These are phyloP conservation scores for Cotesia typhae DNA, from an alignment of 1,140 invertebrate species.

Conservation along the genomic window DNA sequence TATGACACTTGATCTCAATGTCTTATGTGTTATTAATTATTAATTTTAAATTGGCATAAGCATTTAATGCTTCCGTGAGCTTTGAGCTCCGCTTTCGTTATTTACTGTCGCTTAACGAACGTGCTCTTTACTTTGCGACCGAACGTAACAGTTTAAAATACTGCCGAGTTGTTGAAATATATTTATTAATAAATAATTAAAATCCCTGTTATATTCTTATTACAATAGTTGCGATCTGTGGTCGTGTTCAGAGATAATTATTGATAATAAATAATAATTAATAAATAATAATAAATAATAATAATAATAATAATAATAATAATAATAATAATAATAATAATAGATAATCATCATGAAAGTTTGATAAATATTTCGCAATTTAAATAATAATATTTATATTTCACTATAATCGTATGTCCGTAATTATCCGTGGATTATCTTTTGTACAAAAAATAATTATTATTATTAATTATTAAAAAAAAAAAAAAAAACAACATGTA, in stretches of 20 bases:
- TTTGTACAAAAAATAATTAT: not conserved
- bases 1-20: not conserved
- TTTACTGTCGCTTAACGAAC: not conserved
- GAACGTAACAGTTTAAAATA: conserved; percentile 39
- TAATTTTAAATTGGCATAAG: not conserved
- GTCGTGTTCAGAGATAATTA: no score
- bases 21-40: not conserved
- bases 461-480: not conserved
- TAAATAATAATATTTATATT: conserved; percentile 8
- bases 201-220: not conserved
- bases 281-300: not conserved
- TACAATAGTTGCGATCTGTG: not conserved
- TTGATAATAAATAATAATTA: no score
- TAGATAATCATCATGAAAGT: no score
- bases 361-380: no score
- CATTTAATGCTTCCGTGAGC: not conserved
- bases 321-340: not conserved
- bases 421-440: no score
- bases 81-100: not conserved
- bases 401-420: not conserved
- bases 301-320: not conserved
- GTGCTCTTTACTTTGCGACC: conserved; percentile 34
- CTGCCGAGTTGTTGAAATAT: conserved; percentile 51
- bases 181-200: conserved; percentile 46
- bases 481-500: conserved; percentile 2